A percentile compares a stretch with the other conserved stretches of the same genome.
Evolutionary conservation across 2,113 vertebrate species (phyloP).

Genomic region (Peromyscus polionotus): DNA sequence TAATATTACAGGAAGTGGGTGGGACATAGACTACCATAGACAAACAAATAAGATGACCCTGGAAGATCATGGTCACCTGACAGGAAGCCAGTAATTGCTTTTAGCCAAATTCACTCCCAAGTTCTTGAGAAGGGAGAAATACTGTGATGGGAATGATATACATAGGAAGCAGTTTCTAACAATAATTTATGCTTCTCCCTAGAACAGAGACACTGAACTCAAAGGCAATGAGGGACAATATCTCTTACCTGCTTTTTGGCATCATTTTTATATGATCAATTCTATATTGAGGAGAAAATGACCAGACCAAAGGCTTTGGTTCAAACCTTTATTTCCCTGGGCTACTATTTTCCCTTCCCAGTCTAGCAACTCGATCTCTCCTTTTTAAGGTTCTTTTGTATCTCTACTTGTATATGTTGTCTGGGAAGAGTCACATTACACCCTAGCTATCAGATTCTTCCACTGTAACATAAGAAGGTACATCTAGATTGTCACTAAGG

Average conservation of each 20-base stretch:
- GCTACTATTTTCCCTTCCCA: neutral
- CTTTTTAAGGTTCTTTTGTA: neutral
- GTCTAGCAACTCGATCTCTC: neutral
- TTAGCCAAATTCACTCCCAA: neutral
- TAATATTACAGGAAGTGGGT: neutral
- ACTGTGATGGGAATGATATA: neutral
- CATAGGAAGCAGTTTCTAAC: neutral
- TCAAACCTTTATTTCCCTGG: neutral
- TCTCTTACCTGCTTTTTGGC: neutral
- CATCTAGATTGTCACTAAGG: neutral
- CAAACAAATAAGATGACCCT: constrained; percentile 1
- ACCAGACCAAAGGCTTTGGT: neutral
- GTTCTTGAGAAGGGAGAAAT: neutral
- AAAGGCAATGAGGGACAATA: neutral
- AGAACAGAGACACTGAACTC: neutral
- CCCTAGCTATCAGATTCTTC: neutral
- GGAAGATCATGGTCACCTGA: neutral
- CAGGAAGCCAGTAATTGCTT: neutral
- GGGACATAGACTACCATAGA: neutral
- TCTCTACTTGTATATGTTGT: constrained; percentile 1
- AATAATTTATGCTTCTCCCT: neutral
- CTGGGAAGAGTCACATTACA: neutral
- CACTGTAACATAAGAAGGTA: neutral
- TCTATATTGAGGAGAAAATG: neutral
- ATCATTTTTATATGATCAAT: neutral